phyloP scores from a whole-genome alignment of 2,113 vertebrate species.

The Apodemus sylvaticus region DNA sequence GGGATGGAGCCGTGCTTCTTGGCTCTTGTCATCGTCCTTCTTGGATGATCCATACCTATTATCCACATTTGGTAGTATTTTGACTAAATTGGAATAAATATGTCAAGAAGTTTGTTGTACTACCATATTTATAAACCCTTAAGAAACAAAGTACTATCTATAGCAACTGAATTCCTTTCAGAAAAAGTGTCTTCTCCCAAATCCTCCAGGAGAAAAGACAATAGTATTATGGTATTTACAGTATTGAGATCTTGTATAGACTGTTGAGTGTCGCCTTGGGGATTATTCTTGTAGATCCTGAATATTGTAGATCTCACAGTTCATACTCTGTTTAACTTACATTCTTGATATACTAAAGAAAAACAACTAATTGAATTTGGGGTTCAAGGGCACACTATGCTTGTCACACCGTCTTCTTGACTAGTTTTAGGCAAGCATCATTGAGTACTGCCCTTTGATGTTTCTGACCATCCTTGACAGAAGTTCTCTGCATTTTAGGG shows the following conservation, averaged over 20 bases:
- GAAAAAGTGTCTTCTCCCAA: background rate
- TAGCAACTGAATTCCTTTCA: background rate
- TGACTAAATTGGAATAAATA: background rate
- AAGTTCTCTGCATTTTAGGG: background rate
- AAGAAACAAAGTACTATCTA: background rate
- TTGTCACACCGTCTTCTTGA: background rate
- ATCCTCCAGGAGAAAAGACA: background rate
- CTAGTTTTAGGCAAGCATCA: background rate
- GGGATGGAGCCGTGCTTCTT: background rate
- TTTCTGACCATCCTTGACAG: background rate
- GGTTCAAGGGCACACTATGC: background rate
- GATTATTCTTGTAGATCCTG: background rate
- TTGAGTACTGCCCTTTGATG: background rate
- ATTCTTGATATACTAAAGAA: conserved; percentile 19
- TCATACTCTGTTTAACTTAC: background rate
- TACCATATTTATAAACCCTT: background rate
- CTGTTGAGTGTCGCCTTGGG: background rate
- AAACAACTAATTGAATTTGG: background rate
- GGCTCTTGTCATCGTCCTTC: background rate
- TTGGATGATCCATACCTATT: background rate
- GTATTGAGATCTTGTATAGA: background rate
- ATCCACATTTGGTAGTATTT: background rate
- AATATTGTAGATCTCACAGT: conserved; percentile 41
- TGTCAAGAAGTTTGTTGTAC: background rate
- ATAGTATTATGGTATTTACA: background rate